Evolutionary conservation across 2,888 invertebrate genomes (phyloP), one percentile per base, ranked within the genome.

Genomic region (Phengaris arion): DNA sequence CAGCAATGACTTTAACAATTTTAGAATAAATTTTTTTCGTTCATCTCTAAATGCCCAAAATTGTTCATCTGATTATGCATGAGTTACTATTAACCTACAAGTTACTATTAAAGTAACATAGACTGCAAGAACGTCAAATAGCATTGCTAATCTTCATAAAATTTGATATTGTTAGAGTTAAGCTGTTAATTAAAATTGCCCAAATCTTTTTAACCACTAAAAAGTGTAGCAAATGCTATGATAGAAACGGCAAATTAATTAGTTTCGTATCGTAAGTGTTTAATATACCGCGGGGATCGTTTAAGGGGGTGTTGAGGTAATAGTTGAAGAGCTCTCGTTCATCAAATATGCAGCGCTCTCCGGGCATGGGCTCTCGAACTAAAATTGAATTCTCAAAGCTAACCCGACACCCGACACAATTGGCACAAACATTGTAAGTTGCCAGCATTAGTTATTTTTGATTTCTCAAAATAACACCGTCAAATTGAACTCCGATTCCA

Each of bases 261-360:
- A 45, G 35, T 72, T 54, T 72, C 52, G 64, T 51, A 57, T 68
- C 69, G 52, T 75, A 55, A 75, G 75, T 70, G 69, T 83, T 86
- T 86, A 86, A 82, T 83, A 78, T 75, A 82, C 83, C 84, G 83
- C 80, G 81, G 87, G 86, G 87, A 83, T 83, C 86, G 79, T 84
- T 87, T 86, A 85, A 84, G 83, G 87, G 87, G 89, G 85, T 82
- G 83, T 78, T 78, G 77, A 77, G 79, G 79, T 81, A 90, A 90
- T 89, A 86, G 85, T 88, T 85, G 85, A 89, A 86, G 86, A 84
- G 84, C 85, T 83, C 85, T 84, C 57, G 69, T 82, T 80, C 85
- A 92, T 92, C 87, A 91, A 92, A 92, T 91, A 92, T 91, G 89
- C 87, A 92, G 83, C 83, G 83, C 81, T 81, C 82, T 86, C 86